Conservation (phyloP, 2,888 invertebrate species). For the Phlogophora meticulosa region DNA sequence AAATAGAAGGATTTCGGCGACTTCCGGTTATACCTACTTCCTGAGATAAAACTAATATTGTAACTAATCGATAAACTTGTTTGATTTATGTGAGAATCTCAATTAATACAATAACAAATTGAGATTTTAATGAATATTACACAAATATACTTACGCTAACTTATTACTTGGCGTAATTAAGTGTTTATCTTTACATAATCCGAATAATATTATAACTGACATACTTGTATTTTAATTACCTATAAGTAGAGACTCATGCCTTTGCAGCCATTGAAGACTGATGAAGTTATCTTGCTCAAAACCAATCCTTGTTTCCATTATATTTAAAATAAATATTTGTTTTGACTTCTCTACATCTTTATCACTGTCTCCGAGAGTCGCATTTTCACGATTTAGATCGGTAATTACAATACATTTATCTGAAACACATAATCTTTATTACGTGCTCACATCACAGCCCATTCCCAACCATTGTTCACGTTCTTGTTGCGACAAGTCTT, state of each 20-base stretch:
- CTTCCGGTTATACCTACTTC: constrained; percentile 42
- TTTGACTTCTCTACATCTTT: neutral
- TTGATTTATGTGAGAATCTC: constrained; percentile 20
- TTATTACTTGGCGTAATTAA: constrained; percentile 18
- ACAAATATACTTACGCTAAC: constrained; percentile 21
- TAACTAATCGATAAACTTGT: constrained; percentile 21
- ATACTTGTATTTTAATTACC: constrained; percentile 9
- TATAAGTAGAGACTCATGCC: constrained; percentile 8
- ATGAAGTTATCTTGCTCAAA: neutral
- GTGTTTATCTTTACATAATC: constrained; percentile 34
- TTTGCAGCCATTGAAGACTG: neutral
- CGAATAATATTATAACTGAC: constrained; percentile 18
- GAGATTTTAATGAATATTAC: constrained; percentile 33
- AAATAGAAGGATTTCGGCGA: constrained; percentile 1
- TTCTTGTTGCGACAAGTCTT: constrained; percentile 53
- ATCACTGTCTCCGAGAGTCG: constrained; percentile 23
- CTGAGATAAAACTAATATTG: constrained; percentile 17
- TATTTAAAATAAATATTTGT: neutral
- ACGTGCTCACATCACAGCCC: constrained; percentile 11
- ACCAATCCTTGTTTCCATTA: neutral
- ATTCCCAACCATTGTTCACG: constrained; percentile 62
- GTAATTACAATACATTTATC: constrained; percentile 32
- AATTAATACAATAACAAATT: constrained; percentile 2
- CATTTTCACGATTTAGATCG: constrained; percentile 39
- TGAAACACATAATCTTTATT: constrained; percentile 20